Conservation (phyloP, 2,113 vertebrate species). For the Hoplias malabaricus region DNA sequence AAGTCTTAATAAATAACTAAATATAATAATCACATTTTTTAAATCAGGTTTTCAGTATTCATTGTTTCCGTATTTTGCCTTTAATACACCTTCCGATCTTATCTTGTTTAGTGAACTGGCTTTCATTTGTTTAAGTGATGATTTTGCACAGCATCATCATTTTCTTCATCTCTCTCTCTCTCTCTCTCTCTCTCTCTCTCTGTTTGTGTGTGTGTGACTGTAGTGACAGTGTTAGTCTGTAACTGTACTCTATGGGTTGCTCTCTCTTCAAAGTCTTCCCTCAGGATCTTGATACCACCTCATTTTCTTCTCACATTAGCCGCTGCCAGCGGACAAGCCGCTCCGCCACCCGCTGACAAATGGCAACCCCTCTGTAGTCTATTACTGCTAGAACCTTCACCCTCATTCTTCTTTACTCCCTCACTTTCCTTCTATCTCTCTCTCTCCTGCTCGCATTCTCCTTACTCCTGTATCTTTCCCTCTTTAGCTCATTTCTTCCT, state of each 20-base stretch:
- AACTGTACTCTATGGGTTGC: conserved; percentile 23
- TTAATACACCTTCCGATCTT: too few species aligned
- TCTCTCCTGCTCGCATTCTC: neutral
- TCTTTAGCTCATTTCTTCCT: neutral
- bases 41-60: too few species aligned
- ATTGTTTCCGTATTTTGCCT: too few species aligned
- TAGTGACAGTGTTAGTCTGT: neutral
- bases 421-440: neutral
- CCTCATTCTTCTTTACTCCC: conserved; percentile 22
- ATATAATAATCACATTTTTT: too few species aligned
- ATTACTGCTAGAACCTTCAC: conserved; percentile 35
- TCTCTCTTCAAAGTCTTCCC: conserved; percentile 40
- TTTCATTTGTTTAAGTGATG: too few species aligned
- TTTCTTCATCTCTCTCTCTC: too few species aligned
- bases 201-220: neutral
- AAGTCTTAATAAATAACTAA: too few species aligned
- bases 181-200: neutral
- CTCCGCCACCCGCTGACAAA: conserved; percentile 32
- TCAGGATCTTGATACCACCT: conserved; percentile 28
- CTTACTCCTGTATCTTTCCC: neutral
- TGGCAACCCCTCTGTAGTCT: conserved; percentile 35
- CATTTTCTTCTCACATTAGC: conserved; percentile 40
- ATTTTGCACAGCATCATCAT: too few species aligned
- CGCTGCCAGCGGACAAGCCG: conserved; percentile 1
- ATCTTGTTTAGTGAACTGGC: too few species aligned